These are phyloP conservation scores for Furcifer pardalis DNA, from an alignment of 2,797 vertebrate genomes.

Conservation along the genomic window DNA sequence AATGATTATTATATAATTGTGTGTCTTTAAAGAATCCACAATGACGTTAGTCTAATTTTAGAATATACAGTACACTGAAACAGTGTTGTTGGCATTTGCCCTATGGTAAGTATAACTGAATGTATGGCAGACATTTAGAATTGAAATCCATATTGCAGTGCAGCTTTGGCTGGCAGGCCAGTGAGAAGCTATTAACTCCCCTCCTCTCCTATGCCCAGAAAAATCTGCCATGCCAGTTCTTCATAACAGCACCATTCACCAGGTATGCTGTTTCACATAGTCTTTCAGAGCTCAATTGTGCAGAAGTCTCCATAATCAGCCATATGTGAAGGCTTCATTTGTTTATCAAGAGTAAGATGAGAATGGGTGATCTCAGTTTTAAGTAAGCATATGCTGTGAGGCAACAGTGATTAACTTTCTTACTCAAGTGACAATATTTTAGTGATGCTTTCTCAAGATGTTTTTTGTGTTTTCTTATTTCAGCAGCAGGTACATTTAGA, in stretches of 20 bases:
- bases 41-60: slow-evolving; percentile 45
- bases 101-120: slow-evolving; percentile 66
- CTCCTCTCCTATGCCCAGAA: slow-evolving; percentile 42
- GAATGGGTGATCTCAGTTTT: slow-evolving; percentile 32
- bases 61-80: slow-evolving; percentile 21
- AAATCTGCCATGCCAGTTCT: slow-evolving; percentile 69
- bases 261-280: slow-evolving; percentile 64
- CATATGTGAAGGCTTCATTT: slow-evolving; percentile 51
- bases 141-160: slow-evolving; percentile 44
- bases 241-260: slow-evolving; percentile 76
- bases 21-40: slow-evolving; percentile 26
- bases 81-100: slow-evolving; percentile 49
- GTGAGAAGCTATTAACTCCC: slow-evolving; percentile 61
- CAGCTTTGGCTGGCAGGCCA: slow-evolving; percentile 48
- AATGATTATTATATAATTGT: slow-evolving; percentile 28
- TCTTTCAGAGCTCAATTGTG: slow-evolving; percentile 70
- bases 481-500: neutral
- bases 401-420: slow-evolving; percentile 40
- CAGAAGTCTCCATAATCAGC: slow-evolving; percentile 61
- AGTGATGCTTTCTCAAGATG: slow-evolving; percentile 24
- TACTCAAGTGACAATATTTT: slow-evolving; percentile 37
- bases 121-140: slow-evolving; percentile 67
- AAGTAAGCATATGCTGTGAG: slow-evolving; percentile 42
- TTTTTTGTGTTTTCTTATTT: slow-evolving; percentile 10
- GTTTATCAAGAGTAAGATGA: slow-evolving; percentile 48